phyloP scores from a whole-genome alignment of 2,113 vertebrate genomes.

The Taxidea taxus region DNA sequence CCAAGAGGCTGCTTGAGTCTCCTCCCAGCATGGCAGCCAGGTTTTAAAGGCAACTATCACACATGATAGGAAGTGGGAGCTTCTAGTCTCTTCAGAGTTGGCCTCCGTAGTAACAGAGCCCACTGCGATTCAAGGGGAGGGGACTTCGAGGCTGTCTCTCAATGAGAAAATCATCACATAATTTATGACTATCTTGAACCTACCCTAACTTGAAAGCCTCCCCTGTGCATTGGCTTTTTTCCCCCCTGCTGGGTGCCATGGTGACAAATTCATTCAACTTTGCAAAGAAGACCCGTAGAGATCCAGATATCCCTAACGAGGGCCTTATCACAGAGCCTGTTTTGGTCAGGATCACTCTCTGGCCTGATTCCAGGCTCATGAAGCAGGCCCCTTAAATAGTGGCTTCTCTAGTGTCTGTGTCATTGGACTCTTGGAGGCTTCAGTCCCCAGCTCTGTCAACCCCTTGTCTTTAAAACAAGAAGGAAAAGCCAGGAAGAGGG shows the following conservation, averaged over 20 bases:
- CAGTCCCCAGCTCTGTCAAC: not conserved
- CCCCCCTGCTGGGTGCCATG: not conserved
- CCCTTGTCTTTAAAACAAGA: not conserved
- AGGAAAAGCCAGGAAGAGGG: not conserved
- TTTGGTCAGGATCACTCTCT: not conserved
- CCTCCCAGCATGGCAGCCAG: not conserved
- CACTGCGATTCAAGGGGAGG: not conserved
- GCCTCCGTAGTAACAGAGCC: not conserved
- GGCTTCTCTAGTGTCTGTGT: not conserved
- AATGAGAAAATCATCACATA: not conserved
- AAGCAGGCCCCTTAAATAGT: rapidly evolving
- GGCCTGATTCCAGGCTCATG: not conserved
- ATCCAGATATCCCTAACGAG: not conserved
- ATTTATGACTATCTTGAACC: not conserved
- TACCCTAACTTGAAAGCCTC: not conserved
- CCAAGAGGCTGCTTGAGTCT: not conserved
- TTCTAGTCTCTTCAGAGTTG: not conserved
- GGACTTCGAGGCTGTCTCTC: not conserved
- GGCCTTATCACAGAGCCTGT: not conserved
- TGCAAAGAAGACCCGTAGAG: not conserved
- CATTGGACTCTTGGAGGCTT: not conserved
- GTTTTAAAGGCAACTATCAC: not conserved
- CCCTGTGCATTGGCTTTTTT: not conserved
- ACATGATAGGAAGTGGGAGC: not conserved
- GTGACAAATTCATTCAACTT: not conserved